These are phyloP conservation scores for Oxyruncus cristatus DNA, from an alignment of 2,113 vertebrate species.

Conservation along the genomic window DNA sequence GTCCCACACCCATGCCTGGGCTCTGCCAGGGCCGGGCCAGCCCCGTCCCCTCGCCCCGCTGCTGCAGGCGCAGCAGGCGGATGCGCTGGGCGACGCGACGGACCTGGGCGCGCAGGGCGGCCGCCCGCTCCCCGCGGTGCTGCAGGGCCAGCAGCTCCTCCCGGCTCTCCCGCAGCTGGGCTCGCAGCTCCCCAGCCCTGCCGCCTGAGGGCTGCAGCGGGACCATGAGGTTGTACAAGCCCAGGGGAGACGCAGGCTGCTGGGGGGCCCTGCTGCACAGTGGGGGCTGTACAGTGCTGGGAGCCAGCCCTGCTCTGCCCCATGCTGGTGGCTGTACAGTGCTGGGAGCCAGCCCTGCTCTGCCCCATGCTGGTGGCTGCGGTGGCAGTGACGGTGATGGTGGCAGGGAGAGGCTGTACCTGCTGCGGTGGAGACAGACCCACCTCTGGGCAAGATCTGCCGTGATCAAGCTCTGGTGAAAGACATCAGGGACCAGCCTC, in stretches of 20 bases:
- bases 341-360: background rate
- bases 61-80: background rate
- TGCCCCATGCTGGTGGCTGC: background rate
- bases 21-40: background rate
- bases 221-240: background rate
- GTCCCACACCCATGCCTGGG: background rate
- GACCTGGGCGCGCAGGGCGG: background rate
- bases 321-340: fast-evolving
- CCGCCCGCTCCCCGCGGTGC: background rate
- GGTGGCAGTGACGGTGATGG: background rate
- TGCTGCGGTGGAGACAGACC: slow-evolving; percentile 20
- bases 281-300: background rate
- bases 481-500: slow-evolving; percentile 39
- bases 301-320: background rate
- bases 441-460: background rate
- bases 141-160: slow-evolving; percentile 39
- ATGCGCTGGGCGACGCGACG: background rate
- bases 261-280: fast-evolving
- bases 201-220: fast-evolving
- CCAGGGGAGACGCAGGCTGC: background rate
- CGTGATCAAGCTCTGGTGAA: slow-evolving; percentile 42
- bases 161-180: background rate
- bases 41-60: background rate
- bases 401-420: background rate
- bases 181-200: fast-evolving